phyloP scores from a whole-genome alignment of 2,888 invertebrate species.

The Corbicula japonica region DNA sequence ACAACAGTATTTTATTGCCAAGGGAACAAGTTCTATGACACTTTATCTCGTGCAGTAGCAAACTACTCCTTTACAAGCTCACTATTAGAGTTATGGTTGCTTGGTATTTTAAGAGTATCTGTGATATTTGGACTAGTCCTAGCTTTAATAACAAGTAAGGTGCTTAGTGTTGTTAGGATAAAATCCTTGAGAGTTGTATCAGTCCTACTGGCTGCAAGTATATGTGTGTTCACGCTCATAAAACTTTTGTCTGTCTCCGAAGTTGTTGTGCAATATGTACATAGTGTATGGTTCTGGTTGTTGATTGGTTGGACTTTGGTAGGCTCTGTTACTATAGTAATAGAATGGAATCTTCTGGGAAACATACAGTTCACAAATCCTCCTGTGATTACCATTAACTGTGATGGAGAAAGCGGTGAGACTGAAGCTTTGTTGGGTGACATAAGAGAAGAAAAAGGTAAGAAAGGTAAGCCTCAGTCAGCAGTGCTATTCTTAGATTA shows the following conservation, averaged over 20 bases:
- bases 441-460: not conserved
- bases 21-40: slow-evolving; percentile 61
- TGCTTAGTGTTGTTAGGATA: slow-evolving; percentile 57
- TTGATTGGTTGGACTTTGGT: slow-evolving; percentile 71
- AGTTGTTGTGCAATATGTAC: slow-evolving; percentile 37
- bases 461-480: too few relatives aligned
- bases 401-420: slow-evolving; percentile 54
- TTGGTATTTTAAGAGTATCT: slow-evolving; percentile 64
- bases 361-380: slow-evolving; percentile 18
- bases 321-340: slow-evolving; percentile 59
- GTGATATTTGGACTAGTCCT: slow-evolving; percentile 67
- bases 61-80: slow-evolving; percentile 64
- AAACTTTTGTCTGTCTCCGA: slow-evolving; percentile 76
- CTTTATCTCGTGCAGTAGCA: slow-evolving; percentile 57
- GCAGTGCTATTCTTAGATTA: too few relatives aligned
- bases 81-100: slow-evolving; percentile 75
- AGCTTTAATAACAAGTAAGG: slow-evolving; percentile 61
- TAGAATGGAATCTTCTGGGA: slow-evolving; percentile 65
- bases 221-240: slow-evolving; percentile 70
- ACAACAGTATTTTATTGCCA: slow-evolving; percentile 69
- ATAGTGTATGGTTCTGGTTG: slow-evolving; percentile 73
- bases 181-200: slow-evolving; percentile 41
- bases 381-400: slow-evolving; percentile 8
- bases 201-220: slow-evolving; percentile 36
- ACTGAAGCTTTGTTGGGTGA: slow-evolving; percentile 52